Base-by-base conservation (phyloP, 2,888 invertebrate genomes). In the Tachina grossa region DNA sequence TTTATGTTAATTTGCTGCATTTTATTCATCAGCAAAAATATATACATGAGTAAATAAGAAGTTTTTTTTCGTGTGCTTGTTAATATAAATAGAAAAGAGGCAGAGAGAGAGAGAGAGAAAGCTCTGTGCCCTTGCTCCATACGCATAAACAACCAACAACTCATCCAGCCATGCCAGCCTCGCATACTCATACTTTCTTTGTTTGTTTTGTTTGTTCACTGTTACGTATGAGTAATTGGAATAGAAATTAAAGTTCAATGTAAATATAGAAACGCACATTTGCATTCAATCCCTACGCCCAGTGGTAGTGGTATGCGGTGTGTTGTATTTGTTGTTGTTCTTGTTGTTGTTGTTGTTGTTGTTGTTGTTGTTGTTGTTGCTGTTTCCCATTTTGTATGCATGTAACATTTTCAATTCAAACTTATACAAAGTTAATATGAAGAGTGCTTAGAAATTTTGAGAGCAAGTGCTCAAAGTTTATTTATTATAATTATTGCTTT, bases 171-270 rank as follows among this genome's bases (percentile, higher is more conserved):
- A 22, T 19, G 2, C 51, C 31, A 31, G 31, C 16, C 41, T n/a
- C 55, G 49, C 49, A n/a, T 11, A 57, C 45, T 65, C 14, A 49
- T 10, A 22, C 55, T 51, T 10, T 31, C 19, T 22, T 45, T 57
- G 2, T 31, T 31, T 31, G 39, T 22, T 45, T 57, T 51, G 49
- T 49, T 77, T 45, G 65, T 65, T 66, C 72, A 72, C 55, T 51
- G 72, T 59, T 74, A 68, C 72, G 72, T 78, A 78, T 78, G 78
- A 78, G 68, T 83, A 45, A 61, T 72, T 78, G 77, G 45, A 83
- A 84, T 79, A 79, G 74, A 75, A 84, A 75, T 84, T 77, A 75
- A 84, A 69, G 79, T 84, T 84, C 84, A 80, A 80, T 80, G 79
- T 76, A 76, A 83, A 83, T 57, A 79, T 31, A 6, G 31, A 31